Base-by-base conservation (phyloP, 2,888 invertebrate genomes). In the Drosophila helvetica region DNA sequence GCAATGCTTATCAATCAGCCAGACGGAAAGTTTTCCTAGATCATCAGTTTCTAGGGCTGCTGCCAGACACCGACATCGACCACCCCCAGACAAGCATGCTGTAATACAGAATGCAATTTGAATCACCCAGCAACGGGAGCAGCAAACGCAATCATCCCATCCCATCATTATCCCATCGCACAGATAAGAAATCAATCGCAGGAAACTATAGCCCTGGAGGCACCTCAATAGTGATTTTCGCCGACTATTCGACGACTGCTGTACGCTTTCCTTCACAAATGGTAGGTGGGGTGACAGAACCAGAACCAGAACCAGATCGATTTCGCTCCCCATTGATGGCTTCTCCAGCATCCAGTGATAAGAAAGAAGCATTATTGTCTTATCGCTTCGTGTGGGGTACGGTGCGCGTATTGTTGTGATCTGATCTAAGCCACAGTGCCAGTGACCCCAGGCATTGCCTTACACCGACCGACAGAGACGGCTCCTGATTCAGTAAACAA, bases 61-160 rank as follows among this genome's bases (percentile, higher is more conserved):
- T 10, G 18, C 64, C 74, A 77, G 73, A 71, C 74, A 52, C 2
- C n/a, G 22, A 2, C 22, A 22, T 5, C 22, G 22, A n/a, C 2
- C 22, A 22, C 2, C 7, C 51, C 52, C 45, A 47, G 33, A 56
- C 51, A 64, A 66, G 66, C 27, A 48, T 55, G 67, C 57, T 74
- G 61, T 47, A 74, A 77, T 69, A 22, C 19, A 10, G 19, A 45
- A 17, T 61, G 47, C 42, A 61, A 43, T 25, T 77, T 58, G 18
- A 65, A 60, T 76, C 71, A 86, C 84, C 62, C 74, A 53, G 74
- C 70, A 80, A 86, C 80, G 2, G 38, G 5, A 5, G 22, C 33
- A 15, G 15, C 5, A 12, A 42, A 61, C 22, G 42, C 12, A 30
- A 10, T 58, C 12, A 22, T 48, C 7, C 42, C 7, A 27, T n/a